phyloP scores from a whole-genome alignment of 2,113 vertebrate species.

The Ptyas mucosa region DNA sequence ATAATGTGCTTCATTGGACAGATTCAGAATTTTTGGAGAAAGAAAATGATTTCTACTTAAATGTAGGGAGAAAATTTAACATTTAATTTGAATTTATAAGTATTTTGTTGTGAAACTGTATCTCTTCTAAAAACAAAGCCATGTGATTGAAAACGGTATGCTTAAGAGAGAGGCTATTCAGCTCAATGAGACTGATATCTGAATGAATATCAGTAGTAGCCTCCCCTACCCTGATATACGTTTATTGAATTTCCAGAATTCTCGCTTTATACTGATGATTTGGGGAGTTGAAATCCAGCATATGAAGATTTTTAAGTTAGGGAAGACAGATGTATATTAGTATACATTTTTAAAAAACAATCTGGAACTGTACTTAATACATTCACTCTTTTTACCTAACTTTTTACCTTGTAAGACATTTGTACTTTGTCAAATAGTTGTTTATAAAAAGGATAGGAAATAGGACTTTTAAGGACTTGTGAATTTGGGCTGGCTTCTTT shows the following conservation, averaged over 20 bases:
- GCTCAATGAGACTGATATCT: not conserved
- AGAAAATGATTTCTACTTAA: not conserved
- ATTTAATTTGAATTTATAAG: not conserved
- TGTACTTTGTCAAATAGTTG: not conserved
- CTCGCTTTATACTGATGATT: not conserved
- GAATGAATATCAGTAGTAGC: not conserved
- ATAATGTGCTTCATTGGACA: not conserved
- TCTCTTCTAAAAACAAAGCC: not conserved
- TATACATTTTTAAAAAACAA: not conserved
- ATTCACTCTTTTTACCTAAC: accelerated
- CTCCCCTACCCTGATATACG: not conserved
- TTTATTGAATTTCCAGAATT: not conserved
- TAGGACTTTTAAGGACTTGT: not conserved
- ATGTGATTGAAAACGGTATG: not conserved
- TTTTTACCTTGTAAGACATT: not conserved
- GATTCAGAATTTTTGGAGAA: not conserved
- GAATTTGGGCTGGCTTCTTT: slow-evolving; percentile 3
- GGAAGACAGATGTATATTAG: not conserved
- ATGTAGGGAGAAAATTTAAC: not conserved
- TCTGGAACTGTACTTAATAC: not conserved
- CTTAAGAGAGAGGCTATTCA: not conserved
- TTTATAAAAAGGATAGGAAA: not conserved
- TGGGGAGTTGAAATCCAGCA: not conserved
- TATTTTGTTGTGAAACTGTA: not conserved
- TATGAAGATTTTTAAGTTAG: not conserved